A percentile compares a stretch with the other conserved stretches of the same genome.
phyloP scores from a whole-genome alignment of 30 jellyfish, hydroid and myxozoan genomes.

The Sanderia malayensis region DNA sequence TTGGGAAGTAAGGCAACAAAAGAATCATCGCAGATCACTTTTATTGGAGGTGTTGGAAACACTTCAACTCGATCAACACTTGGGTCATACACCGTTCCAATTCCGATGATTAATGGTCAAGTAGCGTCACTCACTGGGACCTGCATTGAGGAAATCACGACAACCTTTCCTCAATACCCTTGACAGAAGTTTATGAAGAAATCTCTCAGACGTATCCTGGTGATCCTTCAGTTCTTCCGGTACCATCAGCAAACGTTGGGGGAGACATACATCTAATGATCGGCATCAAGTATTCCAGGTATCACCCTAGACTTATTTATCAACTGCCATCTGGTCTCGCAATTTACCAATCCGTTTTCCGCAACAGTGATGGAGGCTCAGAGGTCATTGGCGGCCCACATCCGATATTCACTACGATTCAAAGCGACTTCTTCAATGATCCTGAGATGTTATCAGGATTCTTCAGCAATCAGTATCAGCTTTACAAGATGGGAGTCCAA shows the following conservation, averaged over 20 bases:
- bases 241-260: slow-evolving; percentile 11
- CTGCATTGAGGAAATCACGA: too few relatives aligned
- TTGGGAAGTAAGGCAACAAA: slow-evolving; percentile 9
- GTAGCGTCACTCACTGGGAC: too few relatives aligned
- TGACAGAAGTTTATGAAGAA: too few relatives aligned
- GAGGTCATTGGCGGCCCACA: slow-evolving; percentile 43
- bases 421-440: not conserved
- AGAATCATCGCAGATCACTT: not conserved
- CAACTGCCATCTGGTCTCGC: not conserved
- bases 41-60: slow-evolving; percentile 18
- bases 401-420: not conserved
- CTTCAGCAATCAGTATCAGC: not conserved
- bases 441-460: not conserved
- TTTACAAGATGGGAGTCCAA: not conserved
- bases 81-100: too few relatives aligned
- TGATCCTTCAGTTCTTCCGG: not conserved
- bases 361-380: not conserved
- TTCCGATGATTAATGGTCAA: too few relatives aligned
- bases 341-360: not conserved
- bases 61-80: too few relatives aligned
- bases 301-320: not conserved
- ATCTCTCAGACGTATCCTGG: too few relatives aligned
- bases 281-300: not conserved
- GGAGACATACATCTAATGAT: slow-evolving; percentile 22
- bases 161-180: too few relatives aligned